A percentile compares a stretch with the other conserved stretches of the same genome.
Conservation (phyloP, 2,113 vertebrate genomes). For the Tupaia tana region DNA sequence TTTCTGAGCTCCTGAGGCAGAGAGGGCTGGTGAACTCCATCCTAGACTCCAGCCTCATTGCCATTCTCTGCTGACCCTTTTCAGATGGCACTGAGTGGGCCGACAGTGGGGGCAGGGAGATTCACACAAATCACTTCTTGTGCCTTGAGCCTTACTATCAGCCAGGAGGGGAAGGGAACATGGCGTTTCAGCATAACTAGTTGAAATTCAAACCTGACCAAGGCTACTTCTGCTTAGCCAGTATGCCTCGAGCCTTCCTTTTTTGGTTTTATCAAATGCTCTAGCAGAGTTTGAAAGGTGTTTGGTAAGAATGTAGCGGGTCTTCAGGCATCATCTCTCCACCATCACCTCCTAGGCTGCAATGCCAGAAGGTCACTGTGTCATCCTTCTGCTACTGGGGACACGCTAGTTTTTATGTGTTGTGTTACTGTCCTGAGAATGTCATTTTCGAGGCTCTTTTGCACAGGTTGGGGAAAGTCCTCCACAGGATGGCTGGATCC, state of each 20-base stretch:
- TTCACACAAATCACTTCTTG: background rate
- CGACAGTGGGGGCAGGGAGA: too few species aligned
- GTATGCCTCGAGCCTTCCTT: background rate
- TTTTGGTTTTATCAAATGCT: background rate
- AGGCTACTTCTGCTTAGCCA: conserved; percentile 22
- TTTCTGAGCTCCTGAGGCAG: too few species aligned
- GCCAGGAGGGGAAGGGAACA: background rate
- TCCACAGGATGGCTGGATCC: background rate
- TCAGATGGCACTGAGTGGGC: fast-evolving
- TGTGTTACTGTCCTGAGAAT: background rate
- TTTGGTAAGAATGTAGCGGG: fast-evolving
- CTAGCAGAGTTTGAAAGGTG: background rate
- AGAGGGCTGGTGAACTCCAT: background rate
- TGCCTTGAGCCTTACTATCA: background rate
- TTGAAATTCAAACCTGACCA: conserved; percentile 22
- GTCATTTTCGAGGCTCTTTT: background rate
- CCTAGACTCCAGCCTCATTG: background rate
- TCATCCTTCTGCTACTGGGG: background rate
- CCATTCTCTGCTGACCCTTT: background rate
- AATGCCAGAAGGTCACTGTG: background rate
- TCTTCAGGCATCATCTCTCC: background rate
- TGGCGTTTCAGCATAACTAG: conserved; percentile 35
- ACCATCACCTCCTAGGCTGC: background rate
- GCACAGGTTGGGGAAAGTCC: background rate
- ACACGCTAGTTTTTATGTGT: background rate